Percentiles rank a stretch among this genome's conserved stretches.
These are phyloP conservation scores for Lasioglossum zephyrum DNA, from an alignment of 2,888 invertebrate species.

Conservation along the genomic window DNA sequence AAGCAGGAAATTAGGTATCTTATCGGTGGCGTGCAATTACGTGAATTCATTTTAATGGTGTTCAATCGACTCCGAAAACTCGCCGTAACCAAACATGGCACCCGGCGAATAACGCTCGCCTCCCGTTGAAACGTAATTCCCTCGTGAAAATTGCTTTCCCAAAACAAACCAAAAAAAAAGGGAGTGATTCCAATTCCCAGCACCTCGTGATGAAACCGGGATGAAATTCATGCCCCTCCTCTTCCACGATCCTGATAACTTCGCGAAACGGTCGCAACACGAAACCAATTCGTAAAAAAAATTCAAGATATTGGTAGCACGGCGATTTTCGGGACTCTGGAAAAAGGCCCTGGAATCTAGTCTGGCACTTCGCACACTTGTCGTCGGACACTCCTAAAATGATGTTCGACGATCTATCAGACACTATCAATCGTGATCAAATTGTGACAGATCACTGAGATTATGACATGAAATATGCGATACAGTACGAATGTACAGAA, in stretches of 20 bases:
- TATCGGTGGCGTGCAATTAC: slow-evolving; percentile 47
- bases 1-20: slow-evolving; percentile 53
- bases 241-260: slow-evolving; percentile 21
- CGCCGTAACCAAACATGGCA: slow-evolving; percentile 27
- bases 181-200: slow-evolving; percentile 40
- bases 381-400: background rate
- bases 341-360: background rate
- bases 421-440: background rate
- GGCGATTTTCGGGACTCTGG: background rate
- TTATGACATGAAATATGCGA: background rate
- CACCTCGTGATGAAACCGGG: slow-evolving; percentile 46
- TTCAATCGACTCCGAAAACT: slow-evolving; percentile 45
- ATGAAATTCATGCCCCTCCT: slow-evolving; percentile 43
- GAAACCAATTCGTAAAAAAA: background rate
- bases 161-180: slow-evolving; percentile 17
- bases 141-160: slow-evolving; percentile 46
- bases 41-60: slow-evolving; percentile 50
- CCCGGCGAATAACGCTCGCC: slow-evolving; percentile 29
- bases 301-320: background rate
- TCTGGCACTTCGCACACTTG: background rate
- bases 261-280: slow-evolving; percentile 10
- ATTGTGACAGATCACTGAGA: background rate
- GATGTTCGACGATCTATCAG: background rate
- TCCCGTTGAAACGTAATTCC: slow-evolving; percentile 41
- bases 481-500: background rate